Evolutionary conservation across 2,113 vertebrate species (phyloP), one percentile per base, ranked within the genome.

Genomic region (Nerophis lumbriciformis): DNA sequence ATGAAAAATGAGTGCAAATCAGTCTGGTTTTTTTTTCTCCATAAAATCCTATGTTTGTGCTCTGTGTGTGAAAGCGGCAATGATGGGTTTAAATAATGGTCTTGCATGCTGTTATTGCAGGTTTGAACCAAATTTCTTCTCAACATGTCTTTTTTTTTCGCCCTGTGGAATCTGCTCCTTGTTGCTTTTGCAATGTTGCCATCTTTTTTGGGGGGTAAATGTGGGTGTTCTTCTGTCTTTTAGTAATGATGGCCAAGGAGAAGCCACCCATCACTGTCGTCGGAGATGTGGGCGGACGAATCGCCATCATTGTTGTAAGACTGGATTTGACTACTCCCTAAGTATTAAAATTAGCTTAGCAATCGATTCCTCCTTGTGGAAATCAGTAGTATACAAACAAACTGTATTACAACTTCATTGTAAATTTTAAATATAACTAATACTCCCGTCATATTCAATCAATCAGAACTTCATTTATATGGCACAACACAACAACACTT

Each of bases 241-340:
- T 75, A 98, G 97, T 97, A 77, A 95, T 99, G 97, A 99, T 98
- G 93, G 94, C 97, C 49, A 99, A 99, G 83, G 97, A 99, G 88
- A 99, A 99, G 69, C 97, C 97, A 0, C 97, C 97, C 0, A 99
- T 99, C 75, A 97, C 94, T 2, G 95, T 99, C 8, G 97, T 99
- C 0, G 97, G 97, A 76, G 97, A 99, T 0, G 97, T 99, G 0
- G 96, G 96, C 74, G 97, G 97, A 73, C 89, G 95, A 80, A 99
- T 99, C 49, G 95, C 96, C 35, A 98, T 99, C 73, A 95, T 98
- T 65, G 91, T 99, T 85, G 97, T 98, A 94, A 79, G 95, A 67
- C 13, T 28, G 38, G 10, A 45, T 11, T 39, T 39, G 28, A 39
- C 6, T 39, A 39, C 38, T 39, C 38, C 8, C 38, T 8, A 39